Conservation (phyloP, 1,140 invertebrate species). For the Dolichoris vasculosae region DNA sequence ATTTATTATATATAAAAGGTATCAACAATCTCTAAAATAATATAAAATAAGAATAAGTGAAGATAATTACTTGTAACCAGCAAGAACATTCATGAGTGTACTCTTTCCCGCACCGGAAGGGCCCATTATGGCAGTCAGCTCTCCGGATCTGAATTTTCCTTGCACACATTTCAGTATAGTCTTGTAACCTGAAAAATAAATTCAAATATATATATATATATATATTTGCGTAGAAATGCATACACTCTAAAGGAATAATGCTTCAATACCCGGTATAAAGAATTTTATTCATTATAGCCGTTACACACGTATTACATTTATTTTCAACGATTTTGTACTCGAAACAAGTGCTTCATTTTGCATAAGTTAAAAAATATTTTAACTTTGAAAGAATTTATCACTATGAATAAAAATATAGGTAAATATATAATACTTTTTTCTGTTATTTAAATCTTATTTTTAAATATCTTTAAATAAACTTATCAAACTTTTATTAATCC, state of each 20-base stretch:
- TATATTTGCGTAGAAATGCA: too few relatives aligned
- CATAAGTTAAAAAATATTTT: too few relatives aligned
- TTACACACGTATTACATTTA: background rate
- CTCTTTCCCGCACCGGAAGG: conserved; percentile 95
- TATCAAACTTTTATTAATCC: too few relatives aligned
- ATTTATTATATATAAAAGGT: too few relatives aligned
- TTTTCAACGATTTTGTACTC: background rate
- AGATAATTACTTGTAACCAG: conserved; percentile 87
- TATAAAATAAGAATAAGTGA: background rate
- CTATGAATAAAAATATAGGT: too few relatives aligned
- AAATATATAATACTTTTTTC: too few relatives aligned
- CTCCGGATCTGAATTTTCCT: conserved; percentile 85
- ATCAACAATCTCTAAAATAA: background rate
- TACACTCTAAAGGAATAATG: too few relatives aligned
- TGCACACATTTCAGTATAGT: conserved; percentile 89
- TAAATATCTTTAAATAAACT: too few relatives aligned
- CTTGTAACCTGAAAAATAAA: conserved; percentile 78
- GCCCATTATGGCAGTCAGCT: conserved; percentile 94
- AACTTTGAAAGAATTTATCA: too few relatives aligned
- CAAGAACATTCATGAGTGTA: conserved; percentile 92
- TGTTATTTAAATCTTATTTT: too few relatives aligned
- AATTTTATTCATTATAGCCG: background rate
- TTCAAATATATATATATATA: background rate
- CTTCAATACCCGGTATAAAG: too few relatives aligned
- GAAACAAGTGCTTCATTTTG: too few relatives aligned